Percentiles rank a stretch among this genome's conserved stretches.
Evolutionary conservation across 2,113 vertebrate species (phyloP).

Genomic region (Gasterosteus nipponicus): DNA sequence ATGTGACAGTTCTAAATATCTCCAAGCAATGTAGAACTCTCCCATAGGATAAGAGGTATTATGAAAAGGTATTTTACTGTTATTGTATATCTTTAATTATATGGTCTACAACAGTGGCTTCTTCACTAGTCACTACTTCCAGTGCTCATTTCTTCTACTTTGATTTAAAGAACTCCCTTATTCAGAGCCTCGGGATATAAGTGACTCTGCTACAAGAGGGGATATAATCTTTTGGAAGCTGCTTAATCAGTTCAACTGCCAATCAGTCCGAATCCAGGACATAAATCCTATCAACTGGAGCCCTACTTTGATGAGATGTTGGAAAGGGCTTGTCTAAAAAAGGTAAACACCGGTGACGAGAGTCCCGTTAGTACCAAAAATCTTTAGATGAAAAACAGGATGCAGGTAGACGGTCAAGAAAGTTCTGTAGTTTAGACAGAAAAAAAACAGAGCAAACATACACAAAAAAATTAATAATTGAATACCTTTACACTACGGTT

Average conservation of each 20-base stretch:
- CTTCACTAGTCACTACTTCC: neutral
- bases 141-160: neutral
- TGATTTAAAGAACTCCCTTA: neutral
- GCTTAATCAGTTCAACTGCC: slow-evolving; percentile 65
- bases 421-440: neutral
- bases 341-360: slow-evolving; percentile 18
- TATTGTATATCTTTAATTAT: too few relatives aligned
- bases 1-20: too few relatives aligned
- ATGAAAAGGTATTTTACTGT: too few relatives aligned
- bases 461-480: neutral
- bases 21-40: too few relatives aligned
- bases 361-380: neutral
- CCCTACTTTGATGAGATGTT: slow-evolving; percentile 63
- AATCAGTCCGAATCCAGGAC: slow-evolving; percentile 57
- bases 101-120: neutral
- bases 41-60: too few relatives aligned
- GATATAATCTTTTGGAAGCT: slow-evolving; percentile 51
- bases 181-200: slow-evolving; percentile 17
- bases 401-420: neutral
- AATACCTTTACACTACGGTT: neutral
- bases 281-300: slow-evolving; percentile 73
- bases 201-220: slow-evolving; percentile 32
- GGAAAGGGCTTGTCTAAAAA: slow-evolving; percentile 40
- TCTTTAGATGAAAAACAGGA: neutral
- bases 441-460: neutral